These are phyloP conservation scores for Naso thynnoides DNA, from an alignment of 2,797 vertebrate genomes.

Conservation along the genomic window DNA sequence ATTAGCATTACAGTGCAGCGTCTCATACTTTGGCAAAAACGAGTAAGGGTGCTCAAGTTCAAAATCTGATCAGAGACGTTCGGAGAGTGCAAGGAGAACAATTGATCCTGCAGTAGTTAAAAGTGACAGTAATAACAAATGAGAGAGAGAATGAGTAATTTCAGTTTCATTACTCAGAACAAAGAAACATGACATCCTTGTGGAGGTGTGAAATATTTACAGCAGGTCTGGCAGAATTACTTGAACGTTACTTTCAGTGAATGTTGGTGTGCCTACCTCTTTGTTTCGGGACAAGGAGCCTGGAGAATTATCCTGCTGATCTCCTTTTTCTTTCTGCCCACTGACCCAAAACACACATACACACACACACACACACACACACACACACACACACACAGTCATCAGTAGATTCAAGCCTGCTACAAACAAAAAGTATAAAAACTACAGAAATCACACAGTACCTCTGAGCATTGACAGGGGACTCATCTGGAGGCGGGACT, in stretches of 20 bases:
- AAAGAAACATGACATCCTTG: not conserved
- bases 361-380: no score
- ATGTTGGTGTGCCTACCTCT: constrained; percentile 64
- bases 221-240: not conserved
- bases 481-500: constrained; percentile 87
- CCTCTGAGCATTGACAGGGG: constrained; percentile 87
- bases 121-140: no score
- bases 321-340: constrained; percentile 64
- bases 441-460: constrained; percentile 47
- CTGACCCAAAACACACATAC: constrained; percentile 48
- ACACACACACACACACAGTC: not conserved
- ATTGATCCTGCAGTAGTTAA: no score
- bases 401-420: not conserved
- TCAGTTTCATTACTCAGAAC: not conserved
- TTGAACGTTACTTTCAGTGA: not conserved
- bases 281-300: constrained; percentile 67
- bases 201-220: constrained; percentile 2
- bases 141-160: not conserved
- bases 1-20: constrained; percentile 9
- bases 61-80: constrained; percentile 11
- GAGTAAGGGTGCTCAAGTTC: not conserved
- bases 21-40: constrained; percentile 2
- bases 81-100: not conserved
- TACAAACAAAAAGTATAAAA: not conserved
- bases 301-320: constrained; percentile 60